Evolutionary conservation across 2,113 vertebrate species (phyloP), one percentile per base, ranked within the genome.

Genomic region (Sorex fumeus): DNA sequence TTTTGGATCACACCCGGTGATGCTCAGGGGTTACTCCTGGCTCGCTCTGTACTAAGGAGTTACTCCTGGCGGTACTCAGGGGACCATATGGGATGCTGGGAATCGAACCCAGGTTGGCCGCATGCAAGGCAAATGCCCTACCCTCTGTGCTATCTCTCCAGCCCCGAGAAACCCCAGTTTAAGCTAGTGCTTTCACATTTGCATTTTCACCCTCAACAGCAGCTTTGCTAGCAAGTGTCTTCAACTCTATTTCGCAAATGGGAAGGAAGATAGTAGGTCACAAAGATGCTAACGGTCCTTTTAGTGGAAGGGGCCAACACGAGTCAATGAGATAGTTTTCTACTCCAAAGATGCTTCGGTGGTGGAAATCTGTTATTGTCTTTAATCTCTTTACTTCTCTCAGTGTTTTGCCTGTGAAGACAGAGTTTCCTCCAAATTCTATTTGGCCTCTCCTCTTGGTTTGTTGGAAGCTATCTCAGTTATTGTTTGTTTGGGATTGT

Each of bases 241-340:
- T 60, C 70, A 27, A 10, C 25, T 6, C 19, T 23, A 18, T 60
- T 36, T 77, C 16, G 47, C 57, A 40, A 66, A 62, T 11, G 32
- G 78, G 71, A 74, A 87, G 78, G 71, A 74, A 87, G 47, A 67
- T 23, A 3, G 28, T 77, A 74, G 30, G 45, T 89, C n/a, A 12
- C 50, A 64, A 70, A 70, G 66, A 45, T 43, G n/a, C 1, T 34
- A 77, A 74, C 57, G 84, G 67, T 57, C 12, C 23, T 64, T 6
- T 2, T 1, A 92, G 43, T 34, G 34, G 16, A 53, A 76, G 30
- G 21, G 23, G 30, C 62, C 53, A 62, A 9, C 8, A 18, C n/a
- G 9, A 79, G 80, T 28, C 25, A 43, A 45, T 40, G 40, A 60
- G 3, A 50, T 6, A 45, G 16, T 36, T 71, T 1, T 60, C 43